Percentiles rank a stretch among this genome's conserved stretches.
phyloP scores from a whole-genome alignment of 2,888 invertebrate genomes.

The Leptogaster cylindrica region DNA sequence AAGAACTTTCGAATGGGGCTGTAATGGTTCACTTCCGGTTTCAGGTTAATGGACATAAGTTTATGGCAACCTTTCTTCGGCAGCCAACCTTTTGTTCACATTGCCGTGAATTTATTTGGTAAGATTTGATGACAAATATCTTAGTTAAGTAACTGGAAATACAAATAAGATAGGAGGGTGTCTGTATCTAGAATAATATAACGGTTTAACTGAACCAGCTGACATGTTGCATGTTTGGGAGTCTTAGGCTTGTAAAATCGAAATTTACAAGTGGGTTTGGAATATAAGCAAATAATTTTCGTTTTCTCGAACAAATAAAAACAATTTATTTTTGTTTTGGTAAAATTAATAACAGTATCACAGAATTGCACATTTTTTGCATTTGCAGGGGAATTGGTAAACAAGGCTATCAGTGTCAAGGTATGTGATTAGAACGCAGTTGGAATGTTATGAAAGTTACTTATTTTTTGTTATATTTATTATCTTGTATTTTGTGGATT shows the following conservation, averaged over 20 bases:
- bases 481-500: conserved; percentile 7
- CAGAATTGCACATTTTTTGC: conserved; percentile 64
- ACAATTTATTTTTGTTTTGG: conserved; percentile 14
- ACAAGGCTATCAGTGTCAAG: conserved; percentile 98
- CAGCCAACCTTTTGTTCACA: conserved; percentile 99
- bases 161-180: too few species aligned
- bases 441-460: conserved; percentile 10
- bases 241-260: background rate
- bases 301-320: background rate
- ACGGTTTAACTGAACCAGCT: background rate
- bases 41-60: conserved; percentile 93
- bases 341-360: conserved; percentile 49
- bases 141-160: background rate
- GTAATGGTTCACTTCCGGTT: too few species aligned
- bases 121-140: conserved; percentile 54
- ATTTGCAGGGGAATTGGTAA: conserved; percentile 93
- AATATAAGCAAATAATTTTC: background rate
- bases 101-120: conserved; percentile 99
- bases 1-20: background rate
- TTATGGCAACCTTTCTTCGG: conserved; percentile 98
- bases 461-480: conserved; percentile 21
- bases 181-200: background rate
- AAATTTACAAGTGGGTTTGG: background rate
- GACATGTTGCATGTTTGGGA: conserved; percentile 1
- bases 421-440: conserved; percentile 64